These are phyloP conservation scores for Lypha dubia DNA, from an alignment of 2,888 invertebrate genomes.

Conservation along the genomic window DNA sequence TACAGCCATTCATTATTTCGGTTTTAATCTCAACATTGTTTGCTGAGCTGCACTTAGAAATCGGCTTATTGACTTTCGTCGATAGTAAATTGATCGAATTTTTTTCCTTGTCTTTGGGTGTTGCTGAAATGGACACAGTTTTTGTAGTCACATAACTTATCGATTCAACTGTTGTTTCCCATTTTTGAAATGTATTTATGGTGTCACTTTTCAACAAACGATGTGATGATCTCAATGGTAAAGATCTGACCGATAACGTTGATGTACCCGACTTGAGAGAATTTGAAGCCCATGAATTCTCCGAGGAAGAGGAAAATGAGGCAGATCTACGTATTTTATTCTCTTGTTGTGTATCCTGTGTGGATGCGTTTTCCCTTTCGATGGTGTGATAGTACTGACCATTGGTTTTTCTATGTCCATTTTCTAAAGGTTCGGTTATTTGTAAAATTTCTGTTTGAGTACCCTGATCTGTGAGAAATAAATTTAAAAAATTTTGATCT, in stretches of 20 bases:
- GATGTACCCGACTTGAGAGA: conserved; percentile 79
- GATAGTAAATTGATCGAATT: background rate
- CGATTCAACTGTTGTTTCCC: conserved; percentile 83
- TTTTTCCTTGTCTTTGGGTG: conserved; percentile 58
- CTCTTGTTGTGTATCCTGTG: conserved; percentile 34
- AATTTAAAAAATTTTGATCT: background rate
- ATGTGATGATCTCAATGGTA: conserved; percentile 74
- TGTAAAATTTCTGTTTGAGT: conserved; percentile 79
- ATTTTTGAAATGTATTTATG: conserved; percentile 83
- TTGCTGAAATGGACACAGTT: conserved; percentile 76
- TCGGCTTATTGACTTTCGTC: conserved; percentile 44
- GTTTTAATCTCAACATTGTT: background rate
- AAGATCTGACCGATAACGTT: conserved; percentile 77
- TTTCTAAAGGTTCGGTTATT: conserved; percentile 77
- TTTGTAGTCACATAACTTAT: conserved; percentile 82
- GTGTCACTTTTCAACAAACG: conserved; percentile 80
- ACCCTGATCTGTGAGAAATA: conserved; percentile 77
- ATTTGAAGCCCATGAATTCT: conserved; percentile 70
- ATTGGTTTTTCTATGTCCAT: conserved; percentile 49
- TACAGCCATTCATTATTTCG: conserved; percentile 50
- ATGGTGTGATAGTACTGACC: conserved; percentile 48
- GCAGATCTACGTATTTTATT: conserved; percentile 78
- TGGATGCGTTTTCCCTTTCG: conserved; percentile 30
- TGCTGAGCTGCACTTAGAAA: background rate
- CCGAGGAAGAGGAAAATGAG: conserved; percentile 78